A percentile compares a stretch with the other conserved stretches of the same genome.
Conservation (phyloP, 2,113 vertebrate genomes). For the Myiozetetes cayanensis region DNA sequence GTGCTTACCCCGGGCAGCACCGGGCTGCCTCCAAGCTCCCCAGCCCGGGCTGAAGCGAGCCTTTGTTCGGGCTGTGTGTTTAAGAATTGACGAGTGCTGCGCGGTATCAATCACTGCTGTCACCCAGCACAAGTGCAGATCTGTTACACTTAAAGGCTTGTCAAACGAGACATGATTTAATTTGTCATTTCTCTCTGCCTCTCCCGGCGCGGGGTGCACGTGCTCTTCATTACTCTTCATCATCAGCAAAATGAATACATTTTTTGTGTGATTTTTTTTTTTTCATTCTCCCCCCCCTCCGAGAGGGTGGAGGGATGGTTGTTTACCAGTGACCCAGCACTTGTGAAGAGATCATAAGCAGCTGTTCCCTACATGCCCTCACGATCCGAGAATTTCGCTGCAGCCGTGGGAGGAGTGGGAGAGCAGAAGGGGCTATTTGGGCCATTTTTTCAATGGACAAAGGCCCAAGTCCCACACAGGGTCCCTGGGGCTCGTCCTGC, state of each 20-base stretch:
- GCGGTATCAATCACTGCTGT: conserved; percentile 75
- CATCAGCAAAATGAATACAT: conserved; percentile 67
- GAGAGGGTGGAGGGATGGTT: conserved; percentile 49
- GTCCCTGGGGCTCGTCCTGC: neutral
- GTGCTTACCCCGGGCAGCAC: conserved; percentile 30
- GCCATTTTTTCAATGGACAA: conserved; percentile 38
- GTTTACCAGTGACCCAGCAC: conserved; percentile 70
- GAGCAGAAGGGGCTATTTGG: neutral
- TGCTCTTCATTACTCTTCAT: conserved; percentile 72
- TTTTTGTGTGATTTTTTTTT: conserved; percentile 60
- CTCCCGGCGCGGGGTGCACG: conserved; percentile 36
- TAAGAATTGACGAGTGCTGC: conserved; percentile 74
- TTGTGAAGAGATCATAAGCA: conserved; percentile 72
- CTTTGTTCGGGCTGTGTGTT: conserved; percentile 77
- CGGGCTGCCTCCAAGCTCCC: conserved; percentile 24
- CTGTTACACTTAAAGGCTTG: conserved; percentile 74
- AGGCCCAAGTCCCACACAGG: neutral
- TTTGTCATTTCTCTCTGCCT: conserved; percentile 69
- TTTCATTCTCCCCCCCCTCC: neutral
- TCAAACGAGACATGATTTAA: conserved; percentile 77
- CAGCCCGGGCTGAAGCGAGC: conserved; percentile 64
- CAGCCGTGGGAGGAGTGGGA: conserved; percentile 43
- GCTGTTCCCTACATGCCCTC: conserved; percentile 65
- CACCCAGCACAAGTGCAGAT: conserved; percentile 73
- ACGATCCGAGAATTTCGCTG: conserved; percentile 29